Conservation (phyloP, 2,113 vertebrate species). For the Megaceryle torquata region DNA sequence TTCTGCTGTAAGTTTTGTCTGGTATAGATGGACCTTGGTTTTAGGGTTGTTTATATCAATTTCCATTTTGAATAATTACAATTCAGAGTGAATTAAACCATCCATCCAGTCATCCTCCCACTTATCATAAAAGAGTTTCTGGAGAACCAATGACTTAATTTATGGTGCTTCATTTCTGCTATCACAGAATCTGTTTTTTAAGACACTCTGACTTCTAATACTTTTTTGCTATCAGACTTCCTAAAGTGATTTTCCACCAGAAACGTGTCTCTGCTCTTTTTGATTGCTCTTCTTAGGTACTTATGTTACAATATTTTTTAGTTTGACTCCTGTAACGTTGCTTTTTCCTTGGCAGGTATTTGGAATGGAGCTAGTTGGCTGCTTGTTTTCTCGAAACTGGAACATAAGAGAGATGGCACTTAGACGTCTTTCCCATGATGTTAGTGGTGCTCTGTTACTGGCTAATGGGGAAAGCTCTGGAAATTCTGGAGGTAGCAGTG, state of each 20-base stretch:
- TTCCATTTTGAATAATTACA: not conserved
- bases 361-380: slow-evolving; percentile 88
- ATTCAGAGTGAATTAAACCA: not conserved
- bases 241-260: not conserved
- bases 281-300: not conserved
- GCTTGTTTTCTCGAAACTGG: slow-evolving; percentile 93
- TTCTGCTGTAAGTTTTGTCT: not conserved
- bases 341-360: slow-evolving; percentile 76
- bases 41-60: not conserved
- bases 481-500: slow-evolving; percentile 70
- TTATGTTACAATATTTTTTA: not conserved
- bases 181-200: not conserved
- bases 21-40: not conserved
- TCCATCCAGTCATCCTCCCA: not conserved
- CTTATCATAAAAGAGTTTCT: not conserved
- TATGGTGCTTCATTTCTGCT: not conserved
- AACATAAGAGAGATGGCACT: slow-evolving; percentile 91
- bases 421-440: slow-evolving; percentile 87
- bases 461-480: slow-evolving; percentile 88
- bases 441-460: slow-evolving; percentile 87
- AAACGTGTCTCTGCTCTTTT: not conserved
- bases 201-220: not conserved
- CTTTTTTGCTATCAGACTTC: not conserved
- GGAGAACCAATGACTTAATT: not conserved
- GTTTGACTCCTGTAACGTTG: not conserved